Evolutionary conservation across 2,888 invertebrate species (phyloP).

Genomic region (Eilema sororculum): DNA sequence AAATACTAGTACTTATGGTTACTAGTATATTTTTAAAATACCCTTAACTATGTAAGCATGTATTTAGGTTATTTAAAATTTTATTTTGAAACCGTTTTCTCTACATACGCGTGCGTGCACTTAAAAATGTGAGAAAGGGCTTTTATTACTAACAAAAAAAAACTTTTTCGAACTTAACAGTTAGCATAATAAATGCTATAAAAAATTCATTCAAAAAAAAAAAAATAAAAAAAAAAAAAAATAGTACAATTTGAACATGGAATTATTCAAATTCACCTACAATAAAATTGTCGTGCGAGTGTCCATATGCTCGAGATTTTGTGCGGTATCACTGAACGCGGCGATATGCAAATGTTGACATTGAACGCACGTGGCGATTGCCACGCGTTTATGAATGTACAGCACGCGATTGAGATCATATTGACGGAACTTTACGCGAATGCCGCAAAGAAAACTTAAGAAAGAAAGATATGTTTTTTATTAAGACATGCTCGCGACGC

Average conservation of each 20-base stretch:
- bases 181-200: background rate
- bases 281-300: constrained; percentile 60
- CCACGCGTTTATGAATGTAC: constrained; percentile 34
- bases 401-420: constrained; percentile 39
- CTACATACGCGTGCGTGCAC: too few species aligned
- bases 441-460: background rate
- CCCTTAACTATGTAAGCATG: too few species aligned
- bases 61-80: too few species aligned
- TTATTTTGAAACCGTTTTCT: too few species aligned
- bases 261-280: constrained; percentile 52
- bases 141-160: too few species aligned
- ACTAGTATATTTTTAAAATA: too few species aligned
- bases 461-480: too few species aligned
- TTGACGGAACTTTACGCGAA: background rate
- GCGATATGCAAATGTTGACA: constrained; percentile 64
- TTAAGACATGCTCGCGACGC: too few species aligned
- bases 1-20: too few species aligned
- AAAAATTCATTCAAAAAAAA: background rate
- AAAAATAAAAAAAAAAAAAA: too few species aligned
- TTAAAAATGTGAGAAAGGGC: too few species aligned
- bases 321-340: constrained; percentile 53
- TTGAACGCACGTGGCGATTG: constrained; percentile 63
- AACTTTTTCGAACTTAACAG: too few species aligned
- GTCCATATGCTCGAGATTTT: constrained; percentile 67
- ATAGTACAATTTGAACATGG: constrained; percentile 36